A percentile compares a stretch with the other conserved stretches of the same genome.
Evolutionary conservation across 2,888 invertebrate species (phyloP).

Genomic region (Xylota segnis): DNA sequence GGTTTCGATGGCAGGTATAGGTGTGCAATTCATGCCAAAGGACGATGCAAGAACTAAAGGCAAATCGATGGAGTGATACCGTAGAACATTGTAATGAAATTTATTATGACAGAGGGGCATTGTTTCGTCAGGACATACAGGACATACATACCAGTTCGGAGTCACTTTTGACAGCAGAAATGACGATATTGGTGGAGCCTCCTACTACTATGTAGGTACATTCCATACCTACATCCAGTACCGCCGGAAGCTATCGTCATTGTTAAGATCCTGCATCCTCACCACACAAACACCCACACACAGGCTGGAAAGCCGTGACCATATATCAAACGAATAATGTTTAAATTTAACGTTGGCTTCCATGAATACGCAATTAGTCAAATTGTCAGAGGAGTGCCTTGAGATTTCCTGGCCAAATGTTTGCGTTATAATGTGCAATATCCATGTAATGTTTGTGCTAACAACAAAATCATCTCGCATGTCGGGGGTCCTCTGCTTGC

Average conservation of each 20-base stretch:
- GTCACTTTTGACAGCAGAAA: constrained; percentile 39
- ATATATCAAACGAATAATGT: constrained; percentile 68
- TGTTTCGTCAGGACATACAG: constrained; percentile 52
- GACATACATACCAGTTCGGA: constrained; percentile 16
- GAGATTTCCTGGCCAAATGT: constrained; percentile 68
- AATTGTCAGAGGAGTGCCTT: constrained; percentile 63
- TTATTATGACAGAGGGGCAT: constrained; percentile 44
- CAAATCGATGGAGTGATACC: constrained; percentile 52
- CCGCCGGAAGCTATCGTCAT: neutral
- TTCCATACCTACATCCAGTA: neutral
- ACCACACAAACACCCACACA: constrained; percentile 8
- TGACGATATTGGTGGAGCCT: constrained; percentile 27
- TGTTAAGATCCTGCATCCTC: constrained; percentile 13
- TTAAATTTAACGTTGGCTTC: constrained; percentile 65
- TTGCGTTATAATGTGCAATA: constrained; percentile 62
- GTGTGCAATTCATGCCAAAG: constrained; percentile 4
- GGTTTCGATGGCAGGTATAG: constrained; percentile 6
- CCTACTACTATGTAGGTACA: neutral
- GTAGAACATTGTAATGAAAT: constrained; percentile 50
- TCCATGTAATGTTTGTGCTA: constrained; percentile 69
- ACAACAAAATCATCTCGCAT: constrained; percentile 72
- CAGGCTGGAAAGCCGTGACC: too few species aligned
- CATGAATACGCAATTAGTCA: constrained; percentile 76
- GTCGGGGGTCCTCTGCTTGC: constrained; percentile 34
- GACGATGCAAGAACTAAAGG: constrained; percentile 11